These are phyloP conservation scores for Myathropa florea DNA, from an alignment of 2,888 invertebrate species.

Conservation along the genomic window DNA sequence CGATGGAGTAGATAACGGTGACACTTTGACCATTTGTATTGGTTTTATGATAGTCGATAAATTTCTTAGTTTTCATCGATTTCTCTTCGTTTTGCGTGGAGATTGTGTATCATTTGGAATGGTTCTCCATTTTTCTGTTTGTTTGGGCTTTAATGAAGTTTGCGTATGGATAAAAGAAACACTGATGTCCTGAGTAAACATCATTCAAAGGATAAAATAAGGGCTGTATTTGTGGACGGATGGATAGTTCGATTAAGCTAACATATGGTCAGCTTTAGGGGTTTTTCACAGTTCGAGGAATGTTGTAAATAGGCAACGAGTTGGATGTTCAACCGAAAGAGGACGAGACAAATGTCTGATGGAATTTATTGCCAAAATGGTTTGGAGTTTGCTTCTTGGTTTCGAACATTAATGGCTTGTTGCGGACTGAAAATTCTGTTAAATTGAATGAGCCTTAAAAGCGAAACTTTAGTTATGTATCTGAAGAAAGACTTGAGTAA, in stretches of 20 bases:
- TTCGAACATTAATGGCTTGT: neutral
- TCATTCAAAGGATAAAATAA: neutral
- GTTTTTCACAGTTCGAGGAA: neutral
- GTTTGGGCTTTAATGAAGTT: neutral
- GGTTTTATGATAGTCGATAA: constrained; percentile 27
- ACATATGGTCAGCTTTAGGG: neutral
- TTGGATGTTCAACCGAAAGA: neutral
- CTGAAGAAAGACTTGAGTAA: too few relatives aligned
- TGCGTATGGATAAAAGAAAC: neutral
- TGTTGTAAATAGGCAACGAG: neutral
- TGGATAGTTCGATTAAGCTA: neutral
- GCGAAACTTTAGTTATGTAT: too few relatives aligned
- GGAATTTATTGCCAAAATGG: neutral
- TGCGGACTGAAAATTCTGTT: too few relatives aligned
- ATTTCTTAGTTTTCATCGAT: constrained; percentile 7
- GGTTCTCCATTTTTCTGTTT: neutral
- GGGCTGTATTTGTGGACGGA: neutral
- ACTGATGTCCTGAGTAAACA: neutral
- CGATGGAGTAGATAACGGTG: constrained; percentile 14
- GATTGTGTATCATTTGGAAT: neutral
- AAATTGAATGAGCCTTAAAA: too few relatives aligned
- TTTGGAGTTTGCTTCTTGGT: neutral
- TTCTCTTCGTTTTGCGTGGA: neutral
- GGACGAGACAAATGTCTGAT: neutral
- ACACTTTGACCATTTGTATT: constrained; percentile 14